Conservation (phyloP, 2,797 vertebrate species). For the Vespertilio murinus region DNA sequence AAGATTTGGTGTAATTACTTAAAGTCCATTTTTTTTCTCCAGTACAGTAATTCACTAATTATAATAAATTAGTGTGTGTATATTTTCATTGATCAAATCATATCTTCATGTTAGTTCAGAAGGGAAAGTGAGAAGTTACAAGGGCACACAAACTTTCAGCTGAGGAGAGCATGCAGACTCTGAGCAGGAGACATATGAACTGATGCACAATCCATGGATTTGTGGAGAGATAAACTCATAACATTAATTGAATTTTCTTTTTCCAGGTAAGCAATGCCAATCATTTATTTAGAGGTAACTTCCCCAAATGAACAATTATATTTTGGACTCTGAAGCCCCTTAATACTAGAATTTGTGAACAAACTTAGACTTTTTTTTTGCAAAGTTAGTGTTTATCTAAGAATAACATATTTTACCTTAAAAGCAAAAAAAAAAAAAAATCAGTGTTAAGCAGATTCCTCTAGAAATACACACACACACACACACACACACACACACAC, state of each 20-base stretch:
- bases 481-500: too few relatives aligned
- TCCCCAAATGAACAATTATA: background rate
- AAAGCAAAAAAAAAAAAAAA: background rate
- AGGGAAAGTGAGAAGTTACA: background rate
- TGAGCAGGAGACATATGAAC: background rate
- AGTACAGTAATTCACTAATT: background rate
- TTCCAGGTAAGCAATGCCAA: background rate
- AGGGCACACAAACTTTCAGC: background rate
- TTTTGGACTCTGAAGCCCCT: background rate
- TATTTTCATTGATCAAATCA: background rate
- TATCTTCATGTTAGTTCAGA: background rate
- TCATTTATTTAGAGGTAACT: background rate
- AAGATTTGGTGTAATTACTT: background rate
- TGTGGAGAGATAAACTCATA: background rate
- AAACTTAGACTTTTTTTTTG: background rate
- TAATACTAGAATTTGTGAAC: background rate
- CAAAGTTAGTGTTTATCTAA: conserved; percentile 16
- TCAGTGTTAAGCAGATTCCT: background rate
- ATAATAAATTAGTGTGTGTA: background rate
- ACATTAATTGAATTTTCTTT: background rate
- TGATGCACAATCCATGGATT: background rate
- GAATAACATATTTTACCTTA: conserved; percentile 37
- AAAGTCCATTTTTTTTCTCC: background rate
- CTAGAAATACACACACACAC: too few relatives aligned
- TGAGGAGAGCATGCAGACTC: background rate